Evolutionary conservation across 2,888 invertebrate genomes (phyloP), one percentile per base, ranked within the genome.

Genomic region (Tethea ocularis): DNA sequence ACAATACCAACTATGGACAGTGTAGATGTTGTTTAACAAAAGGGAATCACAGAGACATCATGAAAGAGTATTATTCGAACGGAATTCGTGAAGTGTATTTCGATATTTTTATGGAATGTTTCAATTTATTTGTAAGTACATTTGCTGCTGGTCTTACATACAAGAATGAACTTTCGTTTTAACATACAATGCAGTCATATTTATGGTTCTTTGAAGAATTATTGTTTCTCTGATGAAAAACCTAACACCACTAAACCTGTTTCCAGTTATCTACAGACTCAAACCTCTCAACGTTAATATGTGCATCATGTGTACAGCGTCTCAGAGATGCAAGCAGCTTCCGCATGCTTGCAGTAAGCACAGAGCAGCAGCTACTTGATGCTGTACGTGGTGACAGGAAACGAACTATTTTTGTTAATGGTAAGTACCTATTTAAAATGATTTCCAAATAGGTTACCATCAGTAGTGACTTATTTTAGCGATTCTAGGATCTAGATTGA

Each of bases 81-180:
- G 87, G 86, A 4, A 67, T 71, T 15, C 72, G 82, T 26, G 88
- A 89, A 72, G 81, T 87, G 0, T 89, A 87, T 60, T 77, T 71
- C 46, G 86, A 88, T 64, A 72, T 84, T 11, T 80, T 90, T 46
- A 70, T 75, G 64, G 88, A 89, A 63, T 84, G 84, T 57, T 88
- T 85, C 56, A 90, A 88, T 77, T 78, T 89, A 72, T 80, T 79
- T 57, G 90, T 91, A 70, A 85, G 90, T 83, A 61, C 13, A 29
- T 46, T n/a, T 52, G 15, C 7, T 15, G 4, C 15, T 23, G 2
- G 5, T 52, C 10, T 46, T 41, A 36, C 11, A 36, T n/a, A 10
- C 36, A 11, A 10, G 11, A 11, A 36, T 36, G 2, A 11, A 11
- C 33, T 11, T 13, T 33, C 29, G 8, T 29, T 7, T 24, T 2